Evolutionary conservation across 2,797 vertebrate species (phyloP), one percentile per base, ranked within the genome.

Genomic region (Halcyon badia): DNA sequence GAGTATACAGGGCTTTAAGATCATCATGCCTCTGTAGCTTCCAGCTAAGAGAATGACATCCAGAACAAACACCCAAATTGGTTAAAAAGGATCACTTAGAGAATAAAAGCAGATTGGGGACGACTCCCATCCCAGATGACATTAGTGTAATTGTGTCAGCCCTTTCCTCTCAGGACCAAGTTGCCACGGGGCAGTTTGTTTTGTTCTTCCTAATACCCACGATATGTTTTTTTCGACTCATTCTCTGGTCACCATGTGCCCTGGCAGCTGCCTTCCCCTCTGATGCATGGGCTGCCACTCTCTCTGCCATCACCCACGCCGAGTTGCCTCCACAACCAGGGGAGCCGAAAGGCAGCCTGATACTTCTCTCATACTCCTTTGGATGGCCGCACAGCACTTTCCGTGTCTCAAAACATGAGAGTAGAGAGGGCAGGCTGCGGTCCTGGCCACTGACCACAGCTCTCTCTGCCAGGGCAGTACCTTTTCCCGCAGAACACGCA

Each of bases 91-190:
- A 84, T 73, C 54, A 62, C 49, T 94, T 95, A 70, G 64, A 91
- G 81, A 93, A 96, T 58, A 93, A 97, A 96, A 92, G 75, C 83
- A 87, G 85, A 44, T 86, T 91, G 83, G 90, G 93, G 83, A 92
- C 2, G 7, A 56, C 39, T 96, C 64, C 65, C 48, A 79, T 90
- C 78, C 85, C 89, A 85, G 73, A 95, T 86, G 25, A 94, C 87
- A 95, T 96, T 72, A 95, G n/a, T 46, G 44, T 86, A 93, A 96
- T 87, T 87, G 48, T 6, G 41, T 93, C 92, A 91, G 28, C 39
- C 60, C 58, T 84, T 92, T 78, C 73, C 72, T 91, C 75, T 78
- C 76, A 62, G 83, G 80, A 76, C 70, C 30, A 31, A 69, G 64
- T 73, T 87, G 90, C 87, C 68, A 65, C 4, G 8, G 81, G 89